Base-by-base conservation (phyloP, 2,797 vertebrate species). In the Enteromius radiatus region DNA sequence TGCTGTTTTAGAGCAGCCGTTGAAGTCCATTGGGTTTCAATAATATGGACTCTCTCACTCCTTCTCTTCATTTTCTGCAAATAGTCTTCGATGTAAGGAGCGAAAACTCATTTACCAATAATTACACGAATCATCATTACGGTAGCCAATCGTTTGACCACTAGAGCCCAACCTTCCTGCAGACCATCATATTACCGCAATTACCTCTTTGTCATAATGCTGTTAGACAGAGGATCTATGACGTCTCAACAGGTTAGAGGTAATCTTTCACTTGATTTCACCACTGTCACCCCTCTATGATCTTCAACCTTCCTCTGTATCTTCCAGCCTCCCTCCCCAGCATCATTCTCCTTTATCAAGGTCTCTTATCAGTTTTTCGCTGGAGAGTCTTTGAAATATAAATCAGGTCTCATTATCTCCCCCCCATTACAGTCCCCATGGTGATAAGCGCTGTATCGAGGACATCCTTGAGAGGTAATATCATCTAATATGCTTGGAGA, bases 341-440 rank as follows among this genome's bases (percentile, higher is more conserved):
- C 73, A 69, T 86, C 84, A 89, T 84, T 83, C 86, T 87, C 79
- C 87, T 86, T 86, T 81, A 87, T 87, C 81, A 43, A 84, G 87
- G 84, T 81, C 88, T 87, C 86, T 88, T 88, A 88, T 91, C 85
- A 86, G 84, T 84, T 85, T 87, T 87, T 80, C 83, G 65, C 80
- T 80, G 19, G 76, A 87, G 75, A 90, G 77, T 80, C 88, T 91
- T 90, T 93, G 90, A 93, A 93, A 92, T 91, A 92, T 89, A 91
- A 88, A 91, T 91, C 89, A 90, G 87, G 84, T 83, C 88, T 91
- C 87, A 92, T 92, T 91, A 91, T 94, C 92, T 92, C 89, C 91
- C 87, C 87, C 83, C 88, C 61, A 93, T 92, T 92, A 93, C 91
- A 86, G 92, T 94, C 92, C 92, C 92, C 91, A 92, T 94, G 91